These are phyloP conservation scores for Ceryle rudis DNA, from an alignment of 2,797 vertebrate species.

Conservation along the genomic window DNA sequence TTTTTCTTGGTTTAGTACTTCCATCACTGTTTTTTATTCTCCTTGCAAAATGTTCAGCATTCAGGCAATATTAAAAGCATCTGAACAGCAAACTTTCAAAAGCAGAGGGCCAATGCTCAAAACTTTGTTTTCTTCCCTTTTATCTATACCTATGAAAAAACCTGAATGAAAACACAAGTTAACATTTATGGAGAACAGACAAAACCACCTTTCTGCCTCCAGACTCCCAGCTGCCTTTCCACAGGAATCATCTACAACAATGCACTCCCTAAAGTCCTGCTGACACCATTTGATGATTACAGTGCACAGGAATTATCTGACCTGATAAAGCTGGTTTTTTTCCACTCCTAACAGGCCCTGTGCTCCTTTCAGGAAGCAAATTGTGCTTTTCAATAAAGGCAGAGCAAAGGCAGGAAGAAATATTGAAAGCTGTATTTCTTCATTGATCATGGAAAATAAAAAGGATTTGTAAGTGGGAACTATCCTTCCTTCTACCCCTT, in stretches of 20 bases:
- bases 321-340: neutral
- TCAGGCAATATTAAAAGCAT: slow-evolving; percentile 29
- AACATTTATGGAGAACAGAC: neutral
- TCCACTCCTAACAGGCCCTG: neutral
- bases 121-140: neutral
- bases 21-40: slow-evolving; percentile 1
- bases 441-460: neutral
- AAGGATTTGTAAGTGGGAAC: neutral
- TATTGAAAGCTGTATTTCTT: neutral
- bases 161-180: neutral
- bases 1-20: slow-evolving; percentile 6
- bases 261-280: neutral
- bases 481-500: neutral
- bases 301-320: neutral
- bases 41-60: neutral
- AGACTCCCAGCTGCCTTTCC: neutral
- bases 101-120: neutral
- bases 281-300: neutral
- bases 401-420: neutral
- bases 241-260: neutral
- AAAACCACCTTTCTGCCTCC: neutral
- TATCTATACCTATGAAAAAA: neutral
- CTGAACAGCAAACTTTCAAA: slow-evolving; percentile 18
- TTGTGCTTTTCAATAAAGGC: neutral
- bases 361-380: neutral